phyloP scores from a whole-genome alignment of 1,140 invertebrate species.

The Anastrepha obliqua region DNA sequence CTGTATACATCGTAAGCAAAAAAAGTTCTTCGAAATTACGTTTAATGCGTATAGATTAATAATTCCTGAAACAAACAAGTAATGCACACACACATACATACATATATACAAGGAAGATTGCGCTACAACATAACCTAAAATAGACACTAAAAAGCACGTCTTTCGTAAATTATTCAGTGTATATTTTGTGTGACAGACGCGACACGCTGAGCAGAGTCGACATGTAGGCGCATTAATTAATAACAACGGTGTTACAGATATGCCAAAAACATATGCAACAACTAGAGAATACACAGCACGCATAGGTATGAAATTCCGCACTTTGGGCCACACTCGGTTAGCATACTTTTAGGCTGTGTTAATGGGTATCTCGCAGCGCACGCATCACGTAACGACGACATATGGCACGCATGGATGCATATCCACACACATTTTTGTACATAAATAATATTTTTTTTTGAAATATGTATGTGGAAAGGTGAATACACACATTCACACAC shows the following conservation, averaged over 20 bases:
- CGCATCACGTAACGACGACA: neutral
- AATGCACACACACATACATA: no score
- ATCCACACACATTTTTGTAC: neutral
- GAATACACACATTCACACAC: no score
- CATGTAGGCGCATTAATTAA: constrained; percentile 30
- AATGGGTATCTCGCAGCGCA: neutral
- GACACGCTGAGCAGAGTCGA: neutral
- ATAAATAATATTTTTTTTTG: neutral
- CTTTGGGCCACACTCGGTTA: neutral
- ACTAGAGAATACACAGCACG: no score
- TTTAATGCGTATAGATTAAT: neutral
- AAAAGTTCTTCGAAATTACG: no score
- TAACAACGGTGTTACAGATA: neutral
- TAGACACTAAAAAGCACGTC: neutral
- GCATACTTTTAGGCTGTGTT: neutral
- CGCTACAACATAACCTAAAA: neutral
- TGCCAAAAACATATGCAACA: neutral
- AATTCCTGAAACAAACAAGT: no score
- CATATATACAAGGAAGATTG: no score
- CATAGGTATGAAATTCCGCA: neutral
- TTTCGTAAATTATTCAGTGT: neutral
- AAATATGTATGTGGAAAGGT: neutral
- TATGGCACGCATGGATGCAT: neutral
- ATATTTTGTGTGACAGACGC: neutral
- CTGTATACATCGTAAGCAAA: neutral